Base-by-base conservation (phyloP, 2,888 invertebrate genomes). In the Ophion costatus region DNA sequence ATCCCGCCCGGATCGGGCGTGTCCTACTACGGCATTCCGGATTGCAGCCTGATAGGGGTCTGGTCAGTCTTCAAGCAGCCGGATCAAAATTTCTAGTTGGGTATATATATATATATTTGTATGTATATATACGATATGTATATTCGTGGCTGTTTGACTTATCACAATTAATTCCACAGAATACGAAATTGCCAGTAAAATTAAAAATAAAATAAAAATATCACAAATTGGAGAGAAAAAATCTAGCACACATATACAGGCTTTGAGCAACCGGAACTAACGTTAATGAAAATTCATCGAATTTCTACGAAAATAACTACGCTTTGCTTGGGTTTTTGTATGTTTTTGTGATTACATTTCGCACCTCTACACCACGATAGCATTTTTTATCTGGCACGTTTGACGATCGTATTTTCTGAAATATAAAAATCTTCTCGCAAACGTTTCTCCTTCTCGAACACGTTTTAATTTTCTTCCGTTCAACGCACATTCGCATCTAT, bases 171-270 rank as follows among this genome's bases (percentile, higher is more conserved):
- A 78, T 76, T 77, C 59, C 64, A 79, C 63, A 45, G 76, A 76
- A 64, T 63, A 51, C 70, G 56, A 79, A 59, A 14, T 63, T 56
- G 63, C 57, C 45, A 77, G 45, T 24, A 73, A 84, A 66, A 66
- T 71, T 57, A n/a, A 33, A 61, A 42, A 66, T 61, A 71, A 76
- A 66, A 69, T 10, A 78, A 66, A 69, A n/a, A 78, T 57, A 38
- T 33, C 22, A 45, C 17, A 77, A 66, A 64, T 79, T 33, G 63
- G 0, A 75, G 56, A 57, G 29, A n/a, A 3, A 70, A 63, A 70
- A 42, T 33, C 45, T 24, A 88, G 91, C 90, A 91, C 91, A 93
- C 92, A 93, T 92, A 93, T 93, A 93, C 93, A 93, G 93, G 93
- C 93, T 93, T 93, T 89, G 83, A 70, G 22, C 20, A 71, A 77